A percentile compares a stretch with the other conserved stretches of the same genome.
Conservation (phyloP, 2,888 invertebrate genomes). For the Hydraecia micacea region DNA sequence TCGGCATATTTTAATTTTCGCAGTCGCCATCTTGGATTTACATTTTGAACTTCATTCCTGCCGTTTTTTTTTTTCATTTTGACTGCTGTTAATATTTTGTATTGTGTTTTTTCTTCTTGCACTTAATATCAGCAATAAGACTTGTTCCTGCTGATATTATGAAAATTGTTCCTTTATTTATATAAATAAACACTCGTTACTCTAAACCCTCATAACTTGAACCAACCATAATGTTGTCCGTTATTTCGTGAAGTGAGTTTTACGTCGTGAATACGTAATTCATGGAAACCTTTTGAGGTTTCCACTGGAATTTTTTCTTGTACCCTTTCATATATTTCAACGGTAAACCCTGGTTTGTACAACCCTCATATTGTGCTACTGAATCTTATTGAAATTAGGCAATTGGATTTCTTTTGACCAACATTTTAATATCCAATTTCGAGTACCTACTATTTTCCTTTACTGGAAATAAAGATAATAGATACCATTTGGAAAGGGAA, state of each 20-base stretch:
- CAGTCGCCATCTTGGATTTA: no score
- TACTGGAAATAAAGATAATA: not conserved
- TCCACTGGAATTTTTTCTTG: slow-evolving; percentile 68
- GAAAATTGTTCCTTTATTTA: slow-evolving; percentile 5
- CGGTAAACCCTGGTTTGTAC: slow-evolving; percentile 43
- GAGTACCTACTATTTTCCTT: not conserved
- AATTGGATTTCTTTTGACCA: slow-evolving; percentile 31
- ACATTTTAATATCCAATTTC: slow-evolving; percentile 15
- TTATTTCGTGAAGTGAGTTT: slow-evolving; percentile 78
- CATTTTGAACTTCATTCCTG: no score
- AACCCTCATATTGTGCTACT: slow-evolving; percentile 29
- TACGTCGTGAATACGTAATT: slow-evolving; percentile 79
- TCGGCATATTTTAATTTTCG: no score
- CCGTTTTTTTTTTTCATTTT: no score
- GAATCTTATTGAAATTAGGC: slow-evolving; percentile 46
- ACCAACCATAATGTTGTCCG: slow-evolving; percentile 70
- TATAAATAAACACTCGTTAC: not conserved
- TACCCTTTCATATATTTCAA: slow-evolving; percentile 63
- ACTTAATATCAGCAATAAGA: not conserved
- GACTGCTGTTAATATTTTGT: not conserved
- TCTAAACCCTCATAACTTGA: slow-evolving; percentile 59
- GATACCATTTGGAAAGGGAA: not conserved
- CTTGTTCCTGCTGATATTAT: not conserved
- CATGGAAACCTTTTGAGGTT: slow-evolving; percentile 72
- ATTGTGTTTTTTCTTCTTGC: not conserved